Evolutionary conservation across 2,113 vertebrate genomes (phyloP).

Genomic region (Saimiri boliviensis): DNA sequence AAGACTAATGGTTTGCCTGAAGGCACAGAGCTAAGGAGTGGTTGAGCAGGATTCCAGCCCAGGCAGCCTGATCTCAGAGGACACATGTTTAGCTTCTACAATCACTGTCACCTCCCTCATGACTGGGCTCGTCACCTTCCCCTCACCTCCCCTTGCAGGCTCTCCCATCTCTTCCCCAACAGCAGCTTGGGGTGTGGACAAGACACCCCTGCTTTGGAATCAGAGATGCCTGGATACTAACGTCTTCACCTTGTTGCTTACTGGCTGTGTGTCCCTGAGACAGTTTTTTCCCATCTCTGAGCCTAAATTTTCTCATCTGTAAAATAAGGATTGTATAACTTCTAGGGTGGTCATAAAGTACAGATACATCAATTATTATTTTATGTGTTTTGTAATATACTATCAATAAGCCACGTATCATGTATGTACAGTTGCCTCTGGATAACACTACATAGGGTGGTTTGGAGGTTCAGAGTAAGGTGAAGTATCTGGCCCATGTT

Average conservation of each 20-base stretch:
- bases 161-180: background rate
- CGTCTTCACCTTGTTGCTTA: background rate
- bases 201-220: background rate
- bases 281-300: background rate
- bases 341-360: background rate
- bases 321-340: background rate
- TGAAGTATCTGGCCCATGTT: accelerated
- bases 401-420: background rate
- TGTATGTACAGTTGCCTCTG: background rate
- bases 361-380: background rate
- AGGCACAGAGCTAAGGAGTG: background rate
- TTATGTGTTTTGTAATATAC: background rate
- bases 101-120: background rate
- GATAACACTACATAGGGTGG: too few relatives aligned
- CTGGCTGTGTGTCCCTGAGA: background rate
- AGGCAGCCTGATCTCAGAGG: background rate
- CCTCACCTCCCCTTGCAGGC: background rate
- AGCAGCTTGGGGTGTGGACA: background rate
- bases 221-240: background rate
- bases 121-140: background rate
- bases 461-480: background rate
- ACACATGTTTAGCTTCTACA: background rate
- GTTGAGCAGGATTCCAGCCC: background rate
- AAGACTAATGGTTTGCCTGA: background rate
- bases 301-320: background rate